phyloP scores from a whole-genome alignment of 2,113 vertebrate species.

The Gadus chalcogrammus region DNA sequence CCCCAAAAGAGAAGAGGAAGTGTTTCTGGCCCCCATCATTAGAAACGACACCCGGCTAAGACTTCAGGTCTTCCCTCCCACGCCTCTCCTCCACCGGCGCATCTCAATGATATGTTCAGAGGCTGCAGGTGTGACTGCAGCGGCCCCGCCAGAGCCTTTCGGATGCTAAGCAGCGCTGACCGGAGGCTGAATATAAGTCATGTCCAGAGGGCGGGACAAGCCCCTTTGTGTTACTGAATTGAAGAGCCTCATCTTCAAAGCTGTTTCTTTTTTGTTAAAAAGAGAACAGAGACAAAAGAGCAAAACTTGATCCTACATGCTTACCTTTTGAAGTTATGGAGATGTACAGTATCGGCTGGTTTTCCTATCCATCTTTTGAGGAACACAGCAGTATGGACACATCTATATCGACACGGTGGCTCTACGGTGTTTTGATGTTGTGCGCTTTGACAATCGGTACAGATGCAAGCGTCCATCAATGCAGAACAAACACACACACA shows the following conservation, averaged over 20 bases:
- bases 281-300: conserved; percentile 72
- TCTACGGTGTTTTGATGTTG: no score
- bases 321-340: conserved; percentile 86
- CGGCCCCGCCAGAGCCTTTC: conserved; percentile 83
- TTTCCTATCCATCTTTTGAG: conserved; percentile 22
- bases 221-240: conserved; percentile 72
- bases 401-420: no score
- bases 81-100: conserved; percentile 69
- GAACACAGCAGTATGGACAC: conserved; percentile 13
- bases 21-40: conserved; percentile 5
- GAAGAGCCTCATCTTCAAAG: conserved; percentile 93
- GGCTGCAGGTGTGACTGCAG: conserved; percentile 77
- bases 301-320: conserved; percentile 83
- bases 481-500: not conserved
- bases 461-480: no score
- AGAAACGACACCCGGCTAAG: conserved; percentile 66
- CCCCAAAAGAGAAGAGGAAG: no score
- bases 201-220: conserved; percentile 52
- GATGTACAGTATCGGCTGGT: conserved; percentile 54
- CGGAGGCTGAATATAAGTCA: conserved; percentile 66
- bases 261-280: conserved; percentile 84
- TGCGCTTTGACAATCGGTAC: no score
- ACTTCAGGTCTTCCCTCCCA: conserved; percentile 75
- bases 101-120: conserved; percentile 93
- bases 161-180: conserved; percentile 85